Conservation (phyloP, 1,140 invertebrate genomes). For the Brachionus manjavacas region DNA sequence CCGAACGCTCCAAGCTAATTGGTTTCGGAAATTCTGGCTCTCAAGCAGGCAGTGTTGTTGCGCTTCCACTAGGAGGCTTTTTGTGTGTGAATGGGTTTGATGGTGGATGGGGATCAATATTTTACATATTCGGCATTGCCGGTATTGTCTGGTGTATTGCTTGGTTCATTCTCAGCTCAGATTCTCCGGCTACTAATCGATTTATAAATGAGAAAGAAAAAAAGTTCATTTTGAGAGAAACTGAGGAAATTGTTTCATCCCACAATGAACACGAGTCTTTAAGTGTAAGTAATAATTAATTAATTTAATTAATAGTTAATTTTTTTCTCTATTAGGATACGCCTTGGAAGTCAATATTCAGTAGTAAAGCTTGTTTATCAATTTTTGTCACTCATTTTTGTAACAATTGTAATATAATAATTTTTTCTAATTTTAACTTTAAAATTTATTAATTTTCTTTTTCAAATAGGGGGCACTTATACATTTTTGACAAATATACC, state of each 20-base stretch:
- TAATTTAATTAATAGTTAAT: background rate
- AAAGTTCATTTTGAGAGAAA: slow-evolving; percentile 51
- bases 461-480: slow-evolving; percentile 49
- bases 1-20: slow-evolving; percentile 49
- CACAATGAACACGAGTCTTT: slow-evolving; percentile 33
- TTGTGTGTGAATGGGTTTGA: slow-evolving; percentile 32
- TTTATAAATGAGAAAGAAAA: slow-evolving; percentile 49
- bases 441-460: background rate
- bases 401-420: slow-evolving; percentile 72
- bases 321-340: background rate
- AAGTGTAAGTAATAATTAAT: background rate
- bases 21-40: slow-evolving; percentile 49
- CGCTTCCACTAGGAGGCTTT: slow-evolving; percentile 27
- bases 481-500: slow-evolving; percentile 57
- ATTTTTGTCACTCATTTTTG: slow-evolving; percentile 81
- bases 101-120: slow-evolving; percentile 41
- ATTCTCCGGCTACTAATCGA: slow-evolving; percentile 50
- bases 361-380: slow-evolving; percentile 80
- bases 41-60: slow-evolving; percentile 37
- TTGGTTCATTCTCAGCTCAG: slow-evolving; percentile 50
- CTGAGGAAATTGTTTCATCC: slow-evolving; percentile 31
- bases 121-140: slow-evolving; percentile 45
- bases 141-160: slow-evolving; percentile 54
- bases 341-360: slow-evolving; percentile 70
- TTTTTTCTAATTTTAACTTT: background rate